A percentile compares a stretch with the other conserved stretches of the same genome.
Conservation (phyloP, 2,113 vertebrate species). For the Podiceps cristatus region DNA sequence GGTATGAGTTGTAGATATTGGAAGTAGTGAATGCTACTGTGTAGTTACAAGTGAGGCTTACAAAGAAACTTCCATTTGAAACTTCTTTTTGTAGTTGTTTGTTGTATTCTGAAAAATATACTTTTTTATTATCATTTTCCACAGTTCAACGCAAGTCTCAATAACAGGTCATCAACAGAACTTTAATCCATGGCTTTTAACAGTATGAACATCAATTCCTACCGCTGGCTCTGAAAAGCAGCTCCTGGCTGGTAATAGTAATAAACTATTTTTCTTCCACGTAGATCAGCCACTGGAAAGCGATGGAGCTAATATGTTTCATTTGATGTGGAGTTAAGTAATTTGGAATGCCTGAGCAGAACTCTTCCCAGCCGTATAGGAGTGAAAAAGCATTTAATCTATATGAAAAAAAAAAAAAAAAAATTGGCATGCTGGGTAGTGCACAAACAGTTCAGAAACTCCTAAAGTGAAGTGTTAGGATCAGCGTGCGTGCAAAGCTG, state of each 20-base stretch:
- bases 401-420: neutral
- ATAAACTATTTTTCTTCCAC: neutral
- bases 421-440: neutral
- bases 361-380: neutral
- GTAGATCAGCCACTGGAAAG: neutral
- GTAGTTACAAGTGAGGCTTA: slow-evolving; percentile 9
- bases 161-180: slow-evolving; percentile 1
- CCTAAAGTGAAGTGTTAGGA: neutral
- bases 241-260: neutral
- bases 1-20: slow-evolving; percentile 48
- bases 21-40: slow-evolving; percentile 17
- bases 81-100: slow-evolving; percentile 30
- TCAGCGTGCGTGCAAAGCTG: neutral
- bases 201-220: neutral
- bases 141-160: slow-evolving; percentile 9
- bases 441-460: neutral
- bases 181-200: slow-evolving; percentile 19
- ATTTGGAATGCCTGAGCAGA: neutral
- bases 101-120: slow-evolving; percentile 16
- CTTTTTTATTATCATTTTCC: slow-evolving; percentile 34
- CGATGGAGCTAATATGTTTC: neutral
- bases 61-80: slow-evolving; percentile 27
- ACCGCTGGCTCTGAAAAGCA: neutral
- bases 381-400: neutral
- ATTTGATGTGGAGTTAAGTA: slow-evolving; percentile 4